phyloP scores from a whole-genome alignment of 2,888 invertebrate species.

The Eremobia ochroleuca region DNA sequence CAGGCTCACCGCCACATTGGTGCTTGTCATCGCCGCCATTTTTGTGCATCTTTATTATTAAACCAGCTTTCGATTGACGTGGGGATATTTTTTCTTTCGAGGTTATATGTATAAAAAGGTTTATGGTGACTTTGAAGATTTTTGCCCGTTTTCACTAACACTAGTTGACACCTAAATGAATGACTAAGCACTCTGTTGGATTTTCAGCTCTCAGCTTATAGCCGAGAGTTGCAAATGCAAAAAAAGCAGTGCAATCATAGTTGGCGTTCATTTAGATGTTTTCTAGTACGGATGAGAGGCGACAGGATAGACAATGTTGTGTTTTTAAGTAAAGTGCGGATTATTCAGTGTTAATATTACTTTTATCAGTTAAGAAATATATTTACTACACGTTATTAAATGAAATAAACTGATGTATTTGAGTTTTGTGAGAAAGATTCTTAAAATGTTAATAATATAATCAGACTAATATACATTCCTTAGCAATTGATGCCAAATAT shows the following conservation, averaged over 20 bases:
- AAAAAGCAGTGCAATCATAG: background rate
- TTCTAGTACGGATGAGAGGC: background rate
- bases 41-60: conserved; percentile 66
- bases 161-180: background rate
- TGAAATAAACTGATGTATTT: conserved; percentile 27
- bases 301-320: conserved; percentile 19
- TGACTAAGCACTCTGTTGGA: background rate
- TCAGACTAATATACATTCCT: conserved; percentile 17
- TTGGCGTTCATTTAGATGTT: conserved; percentile 8
- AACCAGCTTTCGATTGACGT: conserved; percentile 60
- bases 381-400: conserved; percentile 38
- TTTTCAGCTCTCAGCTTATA: background rate
- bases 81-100: conserved; percentile 61
- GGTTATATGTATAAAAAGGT: conserved; percentile 58
- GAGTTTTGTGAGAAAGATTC: conserved; percentile 10
- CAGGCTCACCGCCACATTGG: conserved; percentile 52
- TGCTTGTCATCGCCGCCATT: conserved; percentile 69
- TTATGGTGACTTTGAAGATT: conserved; percentile 20
- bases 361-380: conserved; percentile 38
- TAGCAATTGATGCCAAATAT: conserved; percentile 62
- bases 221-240: background rate
- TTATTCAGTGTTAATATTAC: conserved; percentile 39
- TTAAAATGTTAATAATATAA: background rate
- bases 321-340: conserved; percentile 30
- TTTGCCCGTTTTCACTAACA: background rate